phyloP scores from a whole-genome alignment of 2,888 invertebrate genomes.

The Melanchra persicariae region DNA sequence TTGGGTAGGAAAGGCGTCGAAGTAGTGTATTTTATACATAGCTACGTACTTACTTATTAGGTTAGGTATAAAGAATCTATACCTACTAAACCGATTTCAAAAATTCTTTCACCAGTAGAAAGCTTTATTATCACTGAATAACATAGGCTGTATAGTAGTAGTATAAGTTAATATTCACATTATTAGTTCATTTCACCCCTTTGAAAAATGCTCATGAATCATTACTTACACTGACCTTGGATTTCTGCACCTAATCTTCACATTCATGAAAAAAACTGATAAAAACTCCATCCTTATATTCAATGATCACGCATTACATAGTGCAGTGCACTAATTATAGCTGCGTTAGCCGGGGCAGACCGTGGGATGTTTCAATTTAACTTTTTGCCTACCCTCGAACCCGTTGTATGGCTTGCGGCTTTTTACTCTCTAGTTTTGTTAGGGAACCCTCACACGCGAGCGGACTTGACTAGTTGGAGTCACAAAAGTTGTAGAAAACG shows the following conservation, averaged over 20 bases:
- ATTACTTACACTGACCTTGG: no score
- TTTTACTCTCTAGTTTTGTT: constrained; percentile 65
- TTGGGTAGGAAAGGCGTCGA: no score
- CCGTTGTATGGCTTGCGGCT: constrained; percentile 68
- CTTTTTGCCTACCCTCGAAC: constrained; percentile 73
- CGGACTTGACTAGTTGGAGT: constrained; percentile 13
- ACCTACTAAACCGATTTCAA: no score
- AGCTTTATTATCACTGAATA: no score
- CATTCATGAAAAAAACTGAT: neutral
- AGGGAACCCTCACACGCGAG: constrained; percentile 34
- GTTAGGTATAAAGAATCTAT: no score
- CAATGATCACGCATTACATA: constrained; percentile 36
- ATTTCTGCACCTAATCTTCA: neutral
- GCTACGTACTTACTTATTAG: no score
- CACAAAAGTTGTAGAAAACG: constrained; percentile 4
- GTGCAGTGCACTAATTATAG: constrained; percentile 52
- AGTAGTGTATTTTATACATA: no score
- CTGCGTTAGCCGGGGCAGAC: constrained; percentile 55
- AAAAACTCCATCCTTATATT: constrained; percentile 12
- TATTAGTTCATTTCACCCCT: no score
- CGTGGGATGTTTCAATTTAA: constrained; percentile 82
- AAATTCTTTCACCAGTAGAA: no score
- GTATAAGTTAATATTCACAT: no score
- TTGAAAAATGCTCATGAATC: no score
- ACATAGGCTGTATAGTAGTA: no score